Base-by-base conservation (phyloP, 2,113 vertebrate species). In the Ptyas mucosa region DNA sequence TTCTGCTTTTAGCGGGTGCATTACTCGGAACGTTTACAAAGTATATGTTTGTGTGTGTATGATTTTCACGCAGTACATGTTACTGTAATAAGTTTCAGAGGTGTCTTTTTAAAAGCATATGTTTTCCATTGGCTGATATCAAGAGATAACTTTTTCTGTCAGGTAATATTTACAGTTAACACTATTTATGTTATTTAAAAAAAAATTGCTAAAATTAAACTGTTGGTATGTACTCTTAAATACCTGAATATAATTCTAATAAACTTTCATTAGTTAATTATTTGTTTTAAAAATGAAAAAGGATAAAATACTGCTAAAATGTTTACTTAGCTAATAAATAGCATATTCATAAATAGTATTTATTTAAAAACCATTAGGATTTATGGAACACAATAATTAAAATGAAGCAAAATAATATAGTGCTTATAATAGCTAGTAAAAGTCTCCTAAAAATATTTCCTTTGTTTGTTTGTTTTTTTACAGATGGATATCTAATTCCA, bases 401-500 rank as follows among this genome's bases (percentile, higher is more conserved):
- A 29, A 51, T 52, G 20, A 91, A 55, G 39, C 39, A 91, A 61
- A 87, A 87, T 52, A n/a, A 61, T 6, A 10, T 64, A 53, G 1
- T 24, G 39, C 5, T 69, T 69, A 34, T 81, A 87, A 85, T 26
- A 54, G 5, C 6, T 88, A 18, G 2, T 46, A 55, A 85, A 64
- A 52, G 8, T 12, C 0, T 75, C 54, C 10, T 39, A 20, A 58
- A 20, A 86, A n/a, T 6, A 46, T 21, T 51, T 14, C 39, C 9
- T n/a, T 93, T 92, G 52, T 61, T 24, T 52, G 24, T n/a, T 3
- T 61, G 10, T 26, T 89, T 90, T 10, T 87, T 91, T 21, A 88
- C 26, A 95, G 94, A 94, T 94, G 91, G 93, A 0, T 96, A 90
- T 52, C 94, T 96, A 34, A 95, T 95, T 94, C 95, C 95, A 94